Conservation (phyloP, 2,113 vertebrate species). For the Chascanopsetta lugubris region DNA sequence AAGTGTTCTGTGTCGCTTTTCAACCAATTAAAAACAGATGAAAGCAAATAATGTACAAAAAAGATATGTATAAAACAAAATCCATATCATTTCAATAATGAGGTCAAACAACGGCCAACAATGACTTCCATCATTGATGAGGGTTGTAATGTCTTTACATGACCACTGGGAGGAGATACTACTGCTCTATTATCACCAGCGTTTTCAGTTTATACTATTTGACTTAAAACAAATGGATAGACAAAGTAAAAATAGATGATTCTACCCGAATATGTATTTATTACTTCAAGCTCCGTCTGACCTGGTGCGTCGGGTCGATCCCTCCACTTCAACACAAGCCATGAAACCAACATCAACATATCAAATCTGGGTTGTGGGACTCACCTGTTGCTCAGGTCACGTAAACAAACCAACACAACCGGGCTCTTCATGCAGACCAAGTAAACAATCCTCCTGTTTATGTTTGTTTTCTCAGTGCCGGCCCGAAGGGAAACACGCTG, state of each 20-base stretch:
- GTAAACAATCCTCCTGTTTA: slow-evolving; percentile 21
- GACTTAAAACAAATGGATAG: too few relatives aligned
- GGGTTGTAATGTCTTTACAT: slow-evolving; percentile 21
- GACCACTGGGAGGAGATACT: slow-evolving; percentile 50
- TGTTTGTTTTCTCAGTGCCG: slow-evolving; percentile 29
- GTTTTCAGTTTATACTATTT: too few relatives aligned
- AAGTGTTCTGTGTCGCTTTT: too few relatives aligned
- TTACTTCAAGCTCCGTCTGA: background rate
- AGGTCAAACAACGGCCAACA: background rate
- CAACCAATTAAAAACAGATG: too few relatives aligned
- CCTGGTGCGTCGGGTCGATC: background rate
- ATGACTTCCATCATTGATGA: too few relatives aligned
- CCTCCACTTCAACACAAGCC: background rate
- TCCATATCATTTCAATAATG: background rate
- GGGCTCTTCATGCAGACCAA: slow-evolving; percentile 18
- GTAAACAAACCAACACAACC: slow-evolving; percentile 13
- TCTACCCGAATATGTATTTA: background rate
- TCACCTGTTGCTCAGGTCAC: slow-evolving; percentile 1
- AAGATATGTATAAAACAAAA: too few relatives aligned
- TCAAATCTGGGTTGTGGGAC: background rate
- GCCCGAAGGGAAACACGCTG: background rate
- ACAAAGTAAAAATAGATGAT: background rate
- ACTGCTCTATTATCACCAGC: too few relatives aligned
- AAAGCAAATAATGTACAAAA: too few relatives aligned
- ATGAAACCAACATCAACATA: background rate